Base-by-base conservation (phyloP, 2,888 invertebrate species). In the Epistrophe grossulariae region DNA sequence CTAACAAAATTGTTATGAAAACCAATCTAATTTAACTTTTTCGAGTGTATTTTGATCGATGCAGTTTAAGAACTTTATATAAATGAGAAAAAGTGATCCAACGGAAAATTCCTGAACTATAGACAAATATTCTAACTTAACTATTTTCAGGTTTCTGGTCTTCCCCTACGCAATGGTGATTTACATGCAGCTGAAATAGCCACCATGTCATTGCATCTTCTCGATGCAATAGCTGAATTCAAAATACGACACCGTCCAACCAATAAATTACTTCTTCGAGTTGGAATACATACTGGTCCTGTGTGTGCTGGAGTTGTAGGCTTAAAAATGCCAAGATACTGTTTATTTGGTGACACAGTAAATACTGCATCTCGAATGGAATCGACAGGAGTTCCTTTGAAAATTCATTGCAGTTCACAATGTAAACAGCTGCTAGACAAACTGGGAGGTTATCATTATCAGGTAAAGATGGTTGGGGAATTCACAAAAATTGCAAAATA, bases 291-390 rank as follows among this genome's bases (percentile, higher is more conserved):
- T 93, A 97, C 98, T 57, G 97, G 98, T 9, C 97, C 98, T 0
- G 98, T 98, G 15, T 98, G 98, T 90, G 98, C 98, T 0, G 98
- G 98, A 1, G 98, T 98, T 0, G 98, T 98, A 0, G 98, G 98
- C 0, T 93, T 97, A 7, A 98, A 98, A 93, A 98, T 98, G 98
- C 98, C 98, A 0, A 94, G 98, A 60, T 98, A 98, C 91, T 98
- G 98, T 90, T 93, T 98, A 4, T 98, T 98, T 90, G 98, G 98
- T 0, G 98, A 98, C 91, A 98, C 98, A 0, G 98, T 98, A 1
- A 98, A 98, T 91, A 98, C 98, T 0, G 96, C 97, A 1, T 97
- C 97, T 79, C 94, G 97, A 24, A 97, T 97, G 94, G 97, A 97
- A 93, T 97, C 97, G 0, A 96, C 96, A 0, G 97, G 97, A 84